phyloP scores from a whole-genome alignment of 2,888 invertebrate species.

The Tholera decimalis region DNA sequence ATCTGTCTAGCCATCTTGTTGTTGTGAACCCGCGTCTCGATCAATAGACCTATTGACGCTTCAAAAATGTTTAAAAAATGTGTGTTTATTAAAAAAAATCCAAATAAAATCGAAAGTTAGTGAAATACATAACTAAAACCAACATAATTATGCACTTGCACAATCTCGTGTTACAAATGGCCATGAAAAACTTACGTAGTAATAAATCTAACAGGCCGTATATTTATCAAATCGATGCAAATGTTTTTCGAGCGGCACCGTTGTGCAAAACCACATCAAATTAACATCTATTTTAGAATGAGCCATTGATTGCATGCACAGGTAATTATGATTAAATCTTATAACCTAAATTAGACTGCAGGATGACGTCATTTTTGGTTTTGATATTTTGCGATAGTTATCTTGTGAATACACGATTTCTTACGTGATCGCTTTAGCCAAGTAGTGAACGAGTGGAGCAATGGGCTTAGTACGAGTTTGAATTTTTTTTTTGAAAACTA shows the following conservation, averaged over 20 bases:
- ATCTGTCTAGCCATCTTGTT: no score
- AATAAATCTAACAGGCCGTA: conserved; percentile 32
- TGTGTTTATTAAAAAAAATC: no score
- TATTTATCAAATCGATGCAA: conserved; percentile 46
- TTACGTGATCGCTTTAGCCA: background rate
- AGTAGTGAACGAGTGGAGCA: background rate
- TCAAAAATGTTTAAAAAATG: no score
- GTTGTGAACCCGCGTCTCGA: no score
- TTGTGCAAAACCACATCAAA: conserved; percentile 29
- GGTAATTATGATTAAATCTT: conserved; percentile 31
- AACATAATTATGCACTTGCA: conserved; percentile 22
- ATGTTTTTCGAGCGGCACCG: conserved; percentile 16
- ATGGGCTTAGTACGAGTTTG: no score
- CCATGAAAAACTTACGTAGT: conserved; percentile 44
- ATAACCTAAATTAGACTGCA: conserved; percentile 29
- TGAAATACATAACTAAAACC: conserved; percentile 20
- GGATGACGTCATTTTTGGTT: conserved; percentile 20
- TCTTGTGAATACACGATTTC: conserved; percentile 21
- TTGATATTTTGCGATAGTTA: background rate
- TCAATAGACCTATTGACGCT: no score
- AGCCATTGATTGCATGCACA: conserved; percentile 9
- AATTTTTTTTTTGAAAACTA: no score
- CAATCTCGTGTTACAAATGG: conserved; percentile 35
- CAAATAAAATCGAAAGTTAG: no score
- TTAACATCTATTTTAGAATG: conserved; percentile 24